Conservation (phyloP, 2,888 invertebrate genomes). For the Brachynemurus nebulosus region DNA sequence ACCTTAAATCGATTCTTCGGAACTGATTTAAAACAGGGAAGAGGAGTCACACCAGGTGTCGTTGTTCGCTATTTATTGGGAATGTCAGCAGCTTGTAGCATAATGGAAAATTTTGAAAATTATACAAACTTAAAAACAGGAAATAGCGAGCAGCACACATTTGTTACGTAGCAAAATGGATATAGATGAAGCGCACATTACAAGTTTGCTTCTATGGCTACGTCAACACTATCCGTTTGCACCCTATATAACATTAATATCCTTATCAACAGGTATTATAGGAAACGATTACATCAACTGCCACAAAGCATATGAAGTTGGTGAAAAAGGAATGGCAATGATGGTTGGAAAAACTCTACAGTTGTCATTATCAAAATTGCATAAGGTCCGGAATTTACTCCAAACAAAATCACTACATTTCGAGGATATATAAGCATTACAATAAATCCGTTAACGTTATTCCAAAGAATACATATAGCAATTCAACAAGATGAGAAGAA, state of each 20-base stretch:
- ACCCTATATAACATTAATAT: not conserved
- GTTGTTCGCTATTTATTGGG: not conserved
- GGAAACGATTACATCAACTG: too few species aligned
- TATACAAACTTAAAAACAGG: not conserved
- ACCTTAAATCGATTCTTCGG: constrained; percentile 22
- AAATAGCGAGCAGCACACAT: not conserved
- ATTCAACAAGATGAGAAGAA: too few species aligned
- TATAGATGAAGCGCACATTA: not conserved
- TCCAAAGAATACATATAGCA: too few species aligned
- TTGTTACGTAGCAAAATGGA: not conserved
- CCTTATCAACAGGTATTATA: not conserved
- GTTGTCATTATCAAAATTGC: too few species aligned
- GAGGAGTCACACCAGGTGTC: constrained; percentile 2
- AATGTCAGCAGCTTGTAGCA: not conserved
- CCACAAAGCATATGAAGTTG: too few species aligned
- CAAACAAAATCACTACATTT: too few species aligned
- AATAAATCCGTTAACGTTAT: too few species aligned
- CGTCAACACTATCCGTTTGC: not conserved
- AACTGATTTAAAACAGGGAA: constrained; percentile 20
- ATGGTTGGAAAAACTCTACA: too few species aligned
- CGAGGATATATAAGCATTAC: too few species aligned
- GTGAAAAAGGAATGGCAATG: too few species aligned
- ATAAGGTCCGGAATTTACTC: too few species aligned
- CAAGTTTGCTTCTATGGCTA: not conserved
- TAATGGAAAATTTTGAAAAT: not conserved